Conservation (phyloP, 2,113 vertebrate genomes). For the Solea senegalensis region DNA sequence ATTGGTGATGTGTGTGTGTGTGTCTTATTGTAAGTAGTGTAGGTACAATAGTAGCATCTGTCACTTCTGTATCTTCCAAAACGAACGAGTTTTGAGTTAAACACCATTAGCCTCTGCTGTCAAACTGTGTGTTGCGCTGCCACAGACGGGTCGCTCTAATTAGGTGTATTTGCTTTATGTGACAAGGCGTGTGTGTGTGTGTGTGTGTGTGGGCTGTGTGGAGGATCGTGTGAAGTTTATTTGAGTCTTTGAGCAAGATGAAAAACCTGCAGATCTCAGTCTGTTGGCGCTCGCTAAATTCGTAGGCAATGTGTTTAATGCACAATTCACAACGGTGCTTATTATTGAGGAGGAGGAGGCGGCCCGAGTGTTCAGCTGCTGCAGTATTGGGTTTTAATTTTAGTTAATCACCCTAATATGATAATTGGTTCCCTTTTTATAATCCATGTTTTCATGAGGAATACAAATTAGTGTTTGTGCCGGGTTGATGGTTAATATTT, state of each 20-base stretch:
- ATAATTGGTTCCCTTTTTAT: too few species aligned
- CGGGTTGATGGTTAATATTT: slow-evolving; percentile 1
- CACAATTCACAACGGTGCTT: not conserved
- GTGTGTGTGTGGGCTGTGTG: not conserved
- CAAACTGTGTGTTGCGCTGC: slow-evolving; percentile 6
- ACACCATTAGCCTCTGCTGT: not conserved
- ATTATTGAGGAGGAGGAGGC: not conserved
- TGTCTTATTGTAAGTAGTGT: not conserved
- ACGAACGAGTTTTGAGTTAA: slow-evolving; percentile 29
- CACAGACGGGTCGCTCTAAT: slow-evolving; percentile 40
- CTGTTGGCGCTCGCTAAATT: not conserved
- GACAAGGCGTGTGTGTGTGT: not conserved
- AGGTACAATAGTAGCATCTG: slow-evolving; percentile 12
- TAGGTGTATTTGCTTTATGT: slow-evolving; percentile 15
- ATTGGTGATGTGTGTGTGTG: not conserved
- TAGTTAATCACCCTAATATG: too few species aligned
- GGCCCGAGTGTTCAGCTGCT: not conserved
- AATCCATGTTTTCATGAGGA: not conserved
- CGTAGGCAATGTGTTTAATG: slow-evolving; percentile 18
- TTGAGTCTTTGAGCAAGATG: too few species aligned
- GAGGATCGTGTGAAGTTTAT: not conserved
- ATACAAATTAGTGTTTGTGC: not conserved
- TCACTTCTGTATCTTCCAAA: not conserved
- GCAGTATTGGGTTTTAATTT: not conserved
- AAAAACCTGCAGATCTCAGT: not conserved